phyloP scores from a whole-genome alignment of 2,113 vertebrate genomes.

The Odocoileus hemionus region DNA sequence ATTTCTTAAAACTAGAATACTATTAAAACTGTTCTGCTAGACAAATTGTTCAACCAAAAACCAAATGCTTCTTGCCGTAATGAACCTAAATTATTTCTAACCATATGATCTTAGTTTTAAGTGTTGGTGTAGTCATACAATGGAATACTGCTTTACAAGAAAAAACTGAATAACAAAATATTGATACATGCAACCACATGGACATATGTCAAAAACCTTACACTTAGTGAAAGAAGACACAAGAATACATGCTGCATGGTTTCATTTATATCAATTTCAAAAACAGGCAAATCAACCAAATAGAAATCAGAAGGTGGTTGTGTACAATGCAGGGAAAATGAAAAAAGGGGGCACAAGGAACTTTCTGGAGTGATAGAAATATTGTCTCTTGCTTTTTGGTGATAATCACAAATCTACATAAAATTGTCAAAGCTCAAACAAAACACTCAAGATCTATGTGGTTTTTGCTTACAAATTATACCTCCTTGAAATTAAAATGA shows the following conservation, averaged over 20 bases:
- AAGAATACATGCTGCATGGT: background rate
- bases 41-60: background rate
- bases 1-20: background rate
- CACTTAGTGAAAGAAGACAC: background rate
- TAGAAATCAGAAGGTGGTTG: background rate
- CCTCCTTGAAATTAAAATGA: background rate
- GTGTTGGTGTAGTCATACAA: background rate
- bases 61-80: background rate
- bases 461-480: background rate
- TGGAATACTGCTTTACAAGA: background rate
- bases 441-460: background rate
- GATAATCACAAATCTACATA: background rate
- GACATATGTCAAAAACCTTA: background rate
- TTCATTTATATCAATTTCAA: background rate
- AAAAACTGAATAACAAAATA: constrained; percentile 2
- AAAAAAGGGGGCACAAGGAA: background rate
- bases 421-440: background rate
- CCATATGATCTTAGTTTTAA: background rate
- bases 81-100: background rate
- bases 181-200: background rate
- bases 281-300: background rate
- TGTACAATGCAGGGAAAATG: background rate
- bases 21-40: background rate
- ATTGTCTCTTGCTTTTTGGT: background rate
- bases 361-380: background rate